Percentiles rank a stretch among this genome's conserved stretches.
Conservation (phyloP, 1,140 invertebrate genomes). For the Papilio machaon region DNA sequence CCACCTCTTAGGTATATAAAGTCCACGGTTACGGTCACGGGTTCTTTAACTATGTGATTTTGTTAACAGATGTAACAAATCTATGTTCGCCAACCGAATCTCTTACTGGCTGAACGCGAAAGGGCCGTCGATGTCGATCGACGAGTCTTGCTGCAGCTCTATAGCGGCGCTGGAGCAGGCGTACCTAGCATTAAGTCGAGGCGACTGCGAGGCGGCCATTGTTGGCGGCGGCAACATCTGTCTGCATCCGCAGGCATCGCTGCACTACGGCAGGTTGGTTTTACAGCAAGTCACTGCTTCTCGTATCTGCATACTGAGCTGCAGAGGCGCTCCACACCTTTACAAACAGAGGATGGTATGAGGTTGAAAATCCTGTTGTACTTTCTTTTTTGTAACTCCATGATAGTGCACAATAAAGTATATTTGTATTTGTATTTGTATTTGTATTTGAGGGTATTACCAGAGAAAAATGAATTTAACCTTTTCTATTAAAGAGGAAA, state of each 20-base stretch:
- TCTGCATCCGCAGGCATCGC: slow-evolving; percentile 92
- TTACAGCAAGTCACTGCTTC: not conserved
- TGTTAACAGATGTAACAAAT: slow-evolving; percentile 86
- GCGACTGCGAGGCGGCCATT: slow-evolving; percentile 92
- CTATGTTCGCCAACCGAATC: slow-evolving; percentile 95
- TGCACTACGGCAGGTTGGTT: slow-evolving; percentile 88
- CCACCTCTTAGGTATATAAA: too few relatives aligned
- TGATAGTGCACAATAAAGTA: too few relatives aligned
- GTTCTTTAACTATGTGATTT: slow-evolving; percentile 27
- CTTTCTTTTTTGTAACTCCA: too few relatives aligned
- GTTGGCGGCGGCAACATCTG: slow-evolving; percentile 93
- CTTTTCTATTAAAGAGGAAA: too few relatives aligned
- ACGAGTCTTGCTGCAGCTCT: slow-evolving; percentile 96
- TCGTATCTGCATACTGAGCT: too few relatives aligned
- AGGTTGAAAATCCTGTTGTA: too few relatives aligned
- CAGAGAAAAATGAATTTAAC: too few relatives aligned
- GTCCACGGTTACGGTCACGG: too few relatives aligned
- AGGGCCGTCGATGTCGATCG: slow-evolving; percentile 92
- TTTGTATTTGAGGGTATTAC: too few relatives aligned
- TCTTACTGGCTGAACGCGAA: slow-evolving; percentile 88
- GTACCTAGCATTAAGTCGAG: slow-evolving; percentile 88
- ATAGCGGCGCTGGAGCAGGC: slow-evolving; percentile 93
- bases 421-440: too few relatives aligned
- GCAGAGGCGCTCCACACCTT: too few relatives aligned
- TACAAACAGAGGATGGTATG: too few relatives aligned